Percentiles rank a stretch among this genome's conserved stretches.
Conservation (phyloP, 1,140 invertebrate genomes). For the Nixonia krombeini region DNA sequence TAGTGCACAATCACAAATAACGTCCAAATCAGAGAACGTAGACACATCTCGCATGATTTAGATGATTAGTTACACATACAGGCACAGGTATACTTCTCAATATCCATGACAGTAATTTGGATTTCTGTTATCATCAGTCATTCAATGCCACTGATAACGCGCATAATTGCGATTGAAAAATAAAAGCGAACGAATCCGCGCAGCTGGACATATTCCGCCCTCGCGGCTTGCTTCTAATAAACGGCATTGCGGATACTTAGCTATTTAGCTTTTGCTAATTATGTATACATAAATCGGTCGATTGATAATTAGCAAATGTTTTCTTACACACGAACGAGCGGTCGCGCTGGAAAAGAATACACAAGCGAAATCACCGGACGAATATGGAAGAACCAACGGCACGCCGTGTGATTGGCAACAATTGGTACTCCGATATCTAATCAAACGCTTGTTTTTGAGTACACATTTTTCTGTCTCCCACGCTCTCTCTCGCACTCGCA, state of each 20-base stretch:
- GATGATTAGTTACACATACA: constrained; percentile 26
- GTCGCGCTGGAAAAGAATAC: too few relatives aligned
- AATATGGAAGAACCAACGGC: constrained; percentile 56
- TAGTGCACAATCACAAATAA: not conserved
- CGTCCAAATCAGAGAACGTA: not conserved
- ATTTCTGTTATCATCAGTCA: constrained; percentile 66
- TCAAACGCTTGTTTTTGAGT: constrained; percentile 69
- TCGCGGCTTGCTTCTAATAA: too few relatives aligned
- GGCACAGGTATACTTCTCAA: constrained; percentile 8
- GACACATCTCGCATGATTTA: not conserved
- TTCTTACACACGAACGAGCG: too few relatives aligned
- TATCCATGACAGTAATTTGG: not conserved
- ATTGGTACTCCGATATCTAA: constrained; percentile 63
- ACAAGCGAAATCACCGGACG: too few relatives aligned
- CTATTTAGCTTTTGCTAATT: too few relatives aligned
- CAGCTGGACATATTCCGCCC: constrained; percentile 31
- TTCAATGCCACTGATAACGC: constrained; percentile 63
- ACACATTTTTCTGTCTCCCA: constrained; percentile 32
- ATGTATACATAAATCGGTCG: too few relatives aligned
- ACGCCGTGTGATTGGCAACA: constrained; percentile 71
- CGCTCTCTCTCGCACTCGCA: constrained; percentile 21
- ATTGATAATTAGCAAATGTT: too few relatives aligned
- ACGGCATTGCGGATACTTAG: too few relatives aligned
- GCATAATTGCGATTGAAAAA: constrained; percentile 13
- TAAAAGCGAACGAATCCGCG: constrained; percentile 1